A percentile compares a stretch with the other conserved stretches of the same genome.
Conservation (phyloP, 2,113 vertebrate species). For the Tychaedon coryphoeus region DNA sequence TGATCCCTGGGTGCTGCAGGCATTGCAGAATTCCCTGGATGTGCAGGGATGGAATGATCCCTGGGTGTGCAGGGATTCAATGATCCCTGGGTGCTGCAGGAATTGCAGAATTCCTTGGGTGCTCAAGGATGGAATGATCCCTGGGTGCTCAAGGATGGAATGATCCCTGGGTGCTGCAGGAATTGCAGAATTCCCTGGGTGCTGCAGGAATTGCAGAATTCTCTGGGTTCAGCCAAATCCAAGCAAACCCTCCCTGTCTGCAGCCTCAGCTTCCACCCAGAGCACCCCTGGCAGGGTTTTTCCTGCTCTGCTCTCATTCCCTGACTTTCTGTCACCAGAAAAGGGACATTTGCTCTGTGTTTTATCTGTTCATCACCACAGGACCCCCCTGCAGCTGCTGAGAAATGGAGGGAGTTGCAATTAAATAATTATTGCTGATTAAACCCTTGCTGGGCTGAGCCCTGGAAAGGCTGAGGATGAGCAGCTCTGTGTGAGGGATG, state of each 20-base stretch:
- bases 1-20: neutral
- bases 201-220: no score
- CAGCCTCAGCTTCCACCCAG: neutral
- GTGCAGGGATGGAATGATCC: no score
- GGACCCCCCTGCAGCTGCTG: neutral
- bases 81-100: no score
- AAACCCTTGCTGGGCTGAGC: neutral
- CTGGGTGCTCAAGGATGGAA: no score
- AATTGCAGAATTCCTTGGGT: no score
- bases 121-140: no score
- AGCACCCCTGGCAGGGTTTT: neutral
- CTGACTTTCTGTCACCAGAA: neutral
- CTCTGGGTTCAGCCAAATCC: neutral
- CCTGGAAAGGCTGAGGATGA: neutral
- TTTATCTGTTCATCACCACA: neutral
- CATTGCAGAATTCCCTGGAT: neutral
- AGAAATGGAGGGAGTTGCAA: neutral
- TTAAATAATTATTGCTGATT: neutral
- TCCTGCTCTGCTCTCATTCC: neutral
- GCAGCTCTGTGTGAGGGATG: neutral
- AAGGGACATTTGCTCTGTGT: neutral
- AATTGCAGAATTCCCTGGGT: neutral
- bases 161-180: neutral
- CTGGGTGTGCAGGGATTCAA: no score
- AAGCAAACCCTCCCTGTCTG: neutral